Conservation (phyloP, 1,140 invertebrate species). For the Leptinotarsa undecemlineata region DNA sequence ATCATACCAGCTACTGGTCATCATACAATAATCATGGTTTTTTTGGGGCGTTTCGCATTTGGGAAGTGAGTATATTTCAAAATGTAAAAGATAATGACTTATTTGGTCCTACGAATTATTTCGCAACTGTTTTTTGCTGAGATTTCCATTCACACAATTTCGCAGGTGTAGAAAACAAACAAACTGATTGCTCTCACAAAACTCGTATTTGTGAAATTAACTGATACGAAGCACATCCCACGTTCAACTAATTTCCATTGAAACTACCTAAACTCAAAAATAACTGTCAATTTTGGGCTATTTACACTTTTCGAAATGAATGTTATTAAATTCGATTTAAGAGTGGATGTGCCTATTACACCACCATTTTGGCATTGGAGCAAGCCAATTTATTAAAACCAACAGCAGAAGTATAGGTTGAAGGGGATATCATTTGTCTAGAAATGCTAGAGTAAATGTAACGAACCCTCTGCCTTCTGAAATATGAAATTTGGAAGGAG, state of each 20-base stretch:
- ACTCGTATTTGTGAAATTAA: neutral
- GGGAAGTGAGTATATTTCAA: too few species aligned
- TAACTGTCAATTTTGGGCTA: constrained; percentile 15
- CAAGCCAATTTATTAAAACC: constrained; percentile 30
- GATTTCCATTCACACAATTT: neutral
- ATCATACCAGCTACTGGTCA: too few species aligned
- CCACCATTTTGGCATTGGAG: constrained; percentile 17
- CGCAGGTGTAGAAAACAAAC: neutral
- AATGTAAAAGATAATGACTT: too few species aligned
- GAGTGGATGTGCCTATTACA: constrained; percentile 5
- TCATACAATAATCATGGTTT: too few species aligned
- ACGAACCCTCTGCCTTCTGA: constrained; percentile 18
- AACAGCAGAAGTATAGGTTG: constrained; percentile 21
- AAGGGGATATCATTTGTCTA: neutral
- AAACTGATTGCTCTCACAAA: neutral
- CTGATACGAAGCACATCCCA: too few species aligned
- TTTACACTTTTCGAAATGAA: constrained; percentile 16
- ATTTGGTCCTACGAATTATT: too few species aligned
- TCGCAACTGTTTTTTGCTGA: neutral
- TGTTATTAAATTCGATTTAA: constrained; percentile 24
- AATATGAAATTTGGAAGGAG: neutral
- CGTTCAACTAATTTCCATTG: neutral
- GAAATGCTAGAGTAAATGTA: constrained; percentile 14
- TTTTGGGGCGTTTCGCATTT: too few species aligned
- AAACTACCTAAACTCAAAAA: neutral